Percentiles rank a stretch among this genome's conserved stretches.
phyloP scores from a whole-genome alignment of 2,113 vertebrate genomes.

The Oceanites oceanicus region DNA sequence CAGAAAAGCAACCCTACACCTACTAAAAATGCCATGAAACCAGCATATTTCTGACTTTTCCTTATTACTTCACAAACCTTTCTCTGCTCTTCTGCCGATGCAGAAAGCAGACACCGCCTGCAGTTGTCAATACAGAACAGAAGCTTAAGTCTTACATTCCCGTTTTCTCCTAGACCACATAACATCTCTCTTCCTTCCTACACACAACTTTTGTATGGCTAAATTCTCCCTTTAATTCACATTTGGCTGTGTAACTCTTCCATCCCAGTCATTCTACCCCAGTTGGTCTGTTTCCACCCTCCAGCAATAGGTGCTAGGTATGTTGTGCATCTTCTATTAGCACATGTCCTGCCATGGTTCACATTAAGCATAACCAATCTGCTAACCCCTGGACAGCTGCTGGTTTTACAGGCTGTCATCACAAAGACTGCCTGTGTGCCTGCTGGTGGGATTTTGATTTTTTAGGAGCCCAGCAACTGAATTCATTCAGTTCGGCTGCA shows the following conservation, averaged over 20 bases:
- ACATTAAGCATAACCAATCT: neutral
- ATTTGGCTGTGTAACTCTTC: neutral
- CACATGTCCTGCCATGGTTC: neutral
- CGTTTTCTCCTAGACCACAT: neutral
- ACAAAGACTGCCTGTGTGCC: constrained; percentile 32
- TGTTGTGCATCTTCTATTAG: neutral
- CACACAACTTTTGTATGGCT: neutral
- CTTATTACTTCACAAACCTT: neutral
- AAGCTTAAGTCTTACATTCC: neutral
- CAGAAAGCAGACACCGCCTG: neutral
- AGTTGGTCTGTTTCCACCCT: neutral
- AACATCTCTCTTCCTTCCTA: neutral
- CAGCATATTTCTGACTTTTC: neutral
- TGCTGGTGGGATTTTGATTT: neutral
- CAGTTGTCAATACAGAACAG: neutral
- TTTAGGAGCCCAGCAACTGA: neutral
- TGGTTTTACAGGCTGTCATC: constrained; percentile 42
- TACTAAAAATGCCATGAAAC: neutral
- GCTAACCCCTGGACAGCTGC: constrained; percentile 53
- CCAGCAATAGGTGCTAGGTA: neutral
- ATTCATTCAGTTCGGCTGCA: neutral
- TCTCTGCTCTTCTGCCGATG: neutral
- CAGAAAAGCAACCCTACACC: neutral
- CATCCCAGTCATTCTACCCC: neutral
- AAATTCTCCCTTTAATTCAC: neutral